Percentiles rank a stretch among this genome's conserved stretches.
phyloP scores from a whole-genome alignment of 2,888 invertebrate species.

The Elmis aenea region DNA sequence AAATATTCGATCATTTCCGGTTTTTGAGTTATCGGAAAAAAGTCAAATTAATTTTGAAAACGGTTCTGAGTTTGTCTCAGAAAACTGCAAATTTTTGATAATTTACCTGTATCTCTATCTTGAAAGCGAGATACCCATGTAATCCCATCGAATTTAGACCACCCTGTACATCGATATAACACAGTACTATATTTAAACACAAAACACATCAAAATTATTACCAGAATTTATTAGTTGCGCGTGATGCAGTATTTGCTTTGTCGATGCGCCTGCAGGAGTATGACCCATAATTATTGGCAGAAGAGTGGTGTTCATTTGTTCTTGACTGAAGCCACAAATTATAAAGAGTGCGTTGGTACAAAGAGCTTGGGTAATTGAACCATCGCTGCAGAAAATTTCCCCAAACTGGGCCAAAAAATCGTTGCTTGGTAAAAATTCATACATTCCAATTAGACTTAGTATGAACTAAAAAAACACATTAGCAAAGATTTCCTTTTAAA shows the following conservation, averaged over 20 bases:
- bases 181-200: no score
- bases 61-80: no score
- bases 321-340: constrained; percentile 35
- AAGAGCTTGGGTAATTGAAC: constrained; percentile 26
- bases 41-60: no score
- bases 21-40: no score
- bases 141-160: no score
- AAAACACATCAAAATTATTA: no score
- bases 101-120: no score
- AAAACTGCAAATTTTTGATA: no score
- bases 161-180: no score
- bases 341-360: constrained; percentile 37
- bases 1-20: no score
- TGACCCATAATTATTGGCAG: constrained; percentile 33
- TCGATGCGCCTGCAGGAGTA: constrained; percentile 47
- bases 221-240: constrained; percentile 57
- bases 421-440: constrained; percentile 60
- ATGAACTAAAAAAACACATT: constrained; percentile 3
- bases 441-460: constrained; percentile 34
- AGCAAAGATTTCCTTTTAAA: not conserved
- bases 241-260: constrained; percentile 67
- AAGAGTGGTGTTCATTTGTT: constrained; percentile 35
- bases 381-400: constrained; percentile 44
- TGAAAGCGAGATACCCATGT: no score
- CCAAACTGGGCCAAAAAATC: constrained; percentile 51